These are phyloP conservation scores for Drosophila sulfurigaster DNA, from an alignment of 1,140 invertebrate species.

Conservation along the genomic window DNA sequence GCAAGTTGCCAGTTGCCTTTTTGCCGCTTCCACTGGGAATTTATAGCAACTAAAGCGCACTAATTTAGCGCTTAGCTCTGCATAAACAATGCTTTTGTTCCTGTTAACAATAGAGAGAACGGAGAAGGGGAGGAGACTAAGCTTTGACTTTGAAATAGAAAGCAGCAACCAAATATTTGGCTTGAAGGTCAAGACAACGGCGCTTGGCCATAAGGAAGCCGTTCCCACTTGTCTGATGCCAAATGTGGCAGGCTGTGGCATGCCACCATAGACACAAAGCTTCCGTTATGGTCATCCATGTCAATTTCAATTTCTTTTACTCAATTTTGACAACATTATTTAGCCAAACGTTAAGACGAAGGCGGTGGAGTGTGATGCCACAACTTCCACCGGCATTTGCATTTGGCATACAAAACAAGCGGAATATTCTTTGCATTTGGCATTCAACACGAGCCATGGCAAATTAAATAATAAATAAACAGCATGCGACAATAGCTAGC, in stretches of 20 bases:
- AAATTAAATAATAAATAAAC: slow-evolving; percentile 75
- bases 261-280: slow-evolving; percentile 21
- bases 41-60: slow-evolving; percentile 50
- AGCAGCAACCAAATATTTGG: slow-evolving; percentile 53
- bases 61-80: slow-evolving; percentile 66
- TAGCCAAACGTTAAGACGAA: not conserved
- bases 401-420: slow-evolving; percentile 53
- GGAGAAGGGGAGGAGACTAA: not conserved
- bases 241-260: slow-evolving; percentile 32
- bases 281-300: slow-evolving; percentile 64
- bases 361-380: slow-evolving; percentile 1
- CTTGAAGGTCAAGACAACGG: slow-evolving; percentile 63
- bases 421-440: slow-evolving; percentile 60
- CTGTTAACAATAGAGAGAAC: slow-evolving; percentile 24
- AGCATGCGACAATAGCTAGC: slow-evolving; percentile 64
- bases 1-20: slow-evolving; percentile 1
- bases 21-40: slow-evolving; percentile 29
- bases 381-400: slow-evolving; percentile 52
- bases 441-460: slow-evolving; percentile 62
- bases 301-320: slow-evolving; percentile 69
- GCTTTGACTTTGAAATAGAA: slow-evolving; percentile 66
- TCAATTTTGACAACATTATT: slow-evolving; percentile 21
- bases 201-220: slow-evolving; percentile 55
- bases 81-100: slow-evolving; percentile 48
- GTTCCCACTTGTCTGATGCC: slow-evolving; percentile 24